Base-by-base conservation (phyloP, 2,888 invertebrate genomes). In the Ctena decussata region DNA sequence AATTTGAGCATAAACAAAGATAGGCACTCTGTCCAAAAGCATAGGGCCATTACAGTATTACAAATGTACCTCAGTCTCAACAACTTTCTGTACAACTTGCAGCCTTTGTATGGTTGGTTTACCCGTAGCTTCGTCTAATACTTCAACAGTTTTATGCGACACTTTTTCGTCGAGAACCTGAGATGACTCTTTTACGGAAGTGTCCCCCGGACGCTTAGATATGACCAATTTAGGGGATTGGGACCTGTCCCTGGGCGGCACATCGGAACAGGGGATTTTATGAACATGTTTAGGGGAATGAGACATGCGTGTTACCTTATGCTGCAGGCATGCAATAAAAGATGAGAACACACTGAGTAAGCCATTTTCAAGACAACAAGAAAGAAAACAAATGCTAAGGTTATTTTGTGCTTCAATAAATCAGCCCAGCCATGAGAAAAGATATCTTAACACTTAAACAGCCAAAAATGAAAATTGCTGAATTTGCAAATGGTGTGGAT, bases 31-130 rank as follows among this genome's bases (percentile, higher is more conserved):
- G n/a, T n/a, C n/a, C n/a, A n/a, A n/a, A n/a, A n/a, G n/a, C n/a
- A n/a, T n/a, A n/a, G n/a, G n/a, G n/a, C n/a, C n/a, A n/a, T n/a
- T n/a, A n/a, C n/a, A n/a, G n/a, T n/a, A n/a, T n/a, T n/a, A n/a
- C 41, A 41, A 41, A 41, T 27, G 73, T 92, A 94, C 94, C 94
- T 94, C 93, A 69, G 93, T 92, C 82, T 94, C 93, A 32, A 94
- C 83, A 46, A 91, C 91, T 91, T 93, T 93, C 76, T 93, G 92
- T 37, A 91, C 84, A 79, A 93, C 83, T 87, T 93, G 89, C 49
- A 92, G 80, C 3, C 92, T 93, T 84, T 91, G 90, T 71, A 94
- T 88, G 15, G 84, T 87, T 11, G 86, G 89, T 89, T 93, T 92
- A 65, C 94, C 94, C 12, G 93, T 93, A 74, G 83, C 84, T 72